Conservation (phyloP, 2,113 vertebrate species). For the Columba janthina region DNA sequence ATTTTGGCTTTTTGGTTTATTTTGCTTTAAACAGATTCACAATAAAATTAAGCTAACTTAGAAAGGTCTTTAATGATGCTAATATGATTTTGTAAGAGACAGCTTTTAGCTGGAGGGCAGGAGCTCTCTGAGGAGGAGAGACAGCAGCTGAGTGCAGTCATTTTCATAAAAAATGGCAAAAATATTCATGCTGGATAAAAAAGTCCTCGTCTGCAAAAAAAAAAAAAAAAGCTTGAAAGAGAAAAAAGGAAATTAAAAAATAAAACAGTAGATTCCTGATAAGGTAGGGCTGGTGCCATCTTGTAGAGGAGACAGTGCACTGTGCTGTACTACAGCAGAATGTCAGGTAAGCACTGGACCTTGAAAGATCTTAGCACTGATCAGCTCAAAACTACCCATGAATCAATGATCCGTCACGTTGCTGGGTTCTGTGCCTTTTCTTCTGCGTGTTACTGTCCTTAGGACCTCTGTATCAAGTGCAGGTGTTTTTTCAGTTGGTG, state of each 20-base stretch:
- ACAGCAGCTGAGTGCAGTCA: not conserved
- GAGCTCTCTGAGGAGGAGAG: not conserved
- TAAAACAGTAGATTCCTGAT: not conserved
- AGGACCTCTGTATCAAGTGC: not conserved
- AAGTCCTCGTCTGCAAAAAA: not conserved
- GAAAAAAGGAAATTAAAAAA: not conserved
- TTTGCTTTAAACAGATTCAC: not conserved
- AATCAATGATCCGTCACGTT: not conserved
- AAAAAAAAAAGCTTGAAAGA: not conserved
- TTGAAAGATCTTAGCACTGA: not conserved
- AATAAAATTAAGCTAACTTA: not conserved
- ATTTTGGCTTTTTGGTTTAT: not conserved
- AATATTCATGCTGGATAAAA: not conserved
- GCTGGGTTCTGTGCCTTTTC: not conserved
- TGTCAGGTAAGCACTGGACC: accelerated
- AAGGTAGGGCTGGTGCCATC: not conserved
- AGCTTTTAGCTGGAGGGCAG: not conserved
- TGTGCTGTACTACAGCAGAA: not conserved
- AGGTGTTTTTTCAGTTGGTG: not conserved
- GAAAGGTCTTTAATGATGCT: not conserved
- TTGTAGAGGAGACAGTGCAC: accelerated
- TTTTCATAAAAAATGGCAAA: not conserved
- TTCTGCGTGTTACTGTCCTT: not conserved
- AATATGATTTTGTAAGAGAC: not conserved
- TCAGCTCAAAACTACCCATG: not conserved